A percentile compares a stretch with the other conserved stretches of the same genome.
phyloP scores from a whole-genome alignment of 2,113 vertebrate species.

The Eclectus roratus region DNA sequence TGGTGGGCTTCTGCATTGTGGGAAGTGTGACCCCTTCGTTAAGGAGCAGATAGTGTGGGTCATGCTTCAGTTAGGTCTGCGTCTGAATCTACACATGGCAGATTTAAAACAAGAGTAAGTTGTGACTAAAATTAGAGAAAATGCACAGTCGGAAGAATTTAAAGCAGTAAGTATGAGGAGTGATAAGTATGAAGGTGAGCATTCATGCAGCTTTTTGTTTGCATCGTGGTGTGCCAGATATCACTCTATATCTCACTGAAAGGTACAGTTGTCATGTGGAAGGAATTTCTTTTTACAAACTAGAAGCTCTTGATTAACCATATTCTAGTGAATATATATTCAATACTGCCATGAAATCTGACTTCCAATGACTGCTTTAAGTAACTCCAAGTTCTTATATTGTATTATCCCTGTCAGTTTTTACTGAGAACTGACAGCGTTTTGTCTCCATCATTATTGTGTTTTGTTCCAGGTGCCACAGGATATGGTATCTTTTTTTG shows the following conservation, averaged over 20 bases:
- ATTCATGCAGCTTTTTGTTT: not conserved
- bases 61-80: not conserved
- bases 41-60: not conserved
- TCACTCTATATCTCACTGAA: not conserved
- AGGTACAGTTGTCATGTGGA: accelerated
- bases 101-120: not conserved
- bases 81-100: not conserved
- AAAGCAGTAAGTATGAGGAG: not conserved
- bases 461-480: not conserved
- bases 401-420: not conserved
- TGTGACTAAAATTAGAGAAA: not conserved
- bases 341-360: not conserved
- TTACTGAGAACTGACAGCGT: not conserved
- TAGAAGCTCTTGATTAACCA: not conserved
- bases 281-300: not conserved
- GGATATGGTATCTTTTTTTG: not conserved
- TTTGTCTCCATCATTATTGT: not conserved
- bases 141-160: not conserved
- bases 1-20: not conserved
- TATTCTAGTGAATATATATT: not conserved
- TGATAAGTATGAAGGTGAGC: not conserved
- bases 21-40: not conserved
- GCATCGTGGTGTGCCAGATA: not conserved
- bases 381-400: not conserved
- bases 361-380: not conserved